These are phyloP conservation scores for Pangasianodon gigas DNA, from an alignment of 2,113 vertebrate species.

Conservation along the genomic window DNA sequence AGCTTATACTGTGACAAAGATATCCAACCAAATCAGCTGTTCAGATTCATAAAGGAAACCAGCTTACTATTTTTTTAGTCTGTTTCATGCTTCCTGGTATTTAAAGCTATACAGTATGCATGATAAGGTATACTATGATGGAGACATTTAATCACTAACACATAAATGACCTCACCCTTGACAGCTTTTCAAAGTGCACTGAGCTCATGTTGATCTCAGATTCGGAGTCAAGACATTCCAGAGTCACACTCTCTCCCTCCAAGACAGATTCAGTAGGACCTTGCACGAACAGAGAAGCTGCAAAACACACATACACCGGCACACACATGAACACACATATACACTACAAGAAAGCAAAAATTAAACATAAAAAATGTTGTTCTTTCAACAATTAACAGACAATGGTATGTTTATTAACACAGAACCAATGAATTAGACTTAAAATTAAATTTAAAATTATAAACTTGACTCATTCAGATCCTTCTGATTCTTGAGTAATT, in stretches of 20 bases:
- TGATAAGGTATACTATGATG: neutral
- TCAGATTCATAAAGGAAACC: neutral
- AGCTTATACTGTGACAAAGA: neutral
- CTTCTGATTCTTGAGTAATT: neutral
- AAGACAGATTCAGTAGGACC: constrained; percentile 64
- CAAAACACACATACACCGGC: constrained; percentile 49
- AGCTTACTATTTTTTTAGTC: neutral
- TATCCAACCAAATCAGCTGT: neutral
- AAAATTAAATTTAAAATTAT: too few species aligned
- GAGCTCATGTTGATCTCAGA: constrained; percentile 67
- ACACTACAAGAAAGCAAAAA: neutral
- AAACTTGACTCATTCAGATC: neutral
- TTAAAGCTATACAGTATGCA: neutral
- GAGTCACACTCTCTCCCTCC: constrained; percentile 62
- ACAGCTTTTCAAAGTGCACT: constrained; percentile 69
- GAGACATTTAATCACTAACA: neutral
- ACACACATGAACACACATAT: neutral
- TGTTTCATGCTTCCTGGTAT: constrained; percentile 5
- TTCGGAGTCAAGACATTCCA: constrained; percentile 69
- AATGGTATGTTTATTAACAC: neutral
- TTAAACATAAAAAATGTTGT: neutral
- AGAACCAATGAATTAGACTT: neutral
- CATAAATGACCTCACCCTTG: constrained; percentile 59
- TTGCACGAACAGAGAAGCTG: constrained; percentile 70
- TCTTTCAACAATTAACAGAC: neutral